Conservation (phyloP, 2,797 vertebrate species). For the Coracias cyanogaster region DNA sequence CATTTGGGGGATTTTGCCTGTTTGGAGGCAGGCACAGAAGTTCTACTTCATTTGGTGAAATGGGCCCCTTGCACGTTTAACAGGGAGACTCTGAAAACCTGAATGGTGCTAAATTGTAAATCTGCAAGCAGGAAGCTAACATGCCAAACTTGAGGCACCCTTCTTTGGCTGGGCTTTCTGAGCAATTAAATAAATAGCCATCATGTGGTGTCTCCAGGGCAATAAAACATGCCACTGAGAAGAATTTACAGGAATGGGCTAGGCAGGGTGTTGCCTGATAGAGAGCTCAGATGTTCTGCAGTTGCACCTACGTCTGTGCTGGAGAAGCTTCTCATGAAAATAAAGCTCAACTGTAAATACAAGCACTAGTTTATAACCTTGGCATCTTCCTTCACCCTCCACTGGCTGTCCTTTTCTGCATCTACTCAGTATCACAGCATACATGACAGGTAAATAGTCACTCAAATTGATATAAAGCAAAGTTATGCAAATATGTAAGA, state of each 20-base stretch:
- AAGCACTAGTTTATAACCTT: constrained; percentile 39
- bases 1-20: constrained; percentile 71
- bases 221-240: constrained; percentile 64
- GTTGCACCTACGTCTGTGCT: constrained; percentile 12
- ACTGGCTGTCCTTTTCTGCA: background rate
- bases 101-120: constrained; percentile 79
- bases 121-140: constrained; percentile 79
- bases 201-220: constrained; percentile 64
- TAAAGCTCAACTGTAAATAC: background rate
- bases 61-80: constrained; percentile 69
- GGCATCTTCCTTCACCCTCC: constrained; percentile 32
- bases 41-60: constrained; percentile 72
- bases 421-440: background rate
- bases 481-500: constrained; percentile 43
- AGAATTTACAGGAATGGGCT: constrained; percentile 72
- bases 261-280: constrained; percentile 49
- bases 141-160: constrained; percentile 59
- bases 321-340: background rate
- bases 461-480: constrained; percentile 31
- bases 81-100: constrained; percentile 75
- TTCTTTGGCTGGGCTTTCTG: constrained; percentile 73
- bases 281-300: constrained; percentile 23
- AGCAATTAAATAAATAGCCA: constrained; percentile 80
- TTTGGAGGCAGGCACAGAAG: constrained; percentile 59
- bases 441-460: background rate